Evolutionary conservation across 2,797 vertebrate species (phyloP), one percentile per base, ranked within the genome.

Genomic region (Micromesistius poutassou): DNA sequence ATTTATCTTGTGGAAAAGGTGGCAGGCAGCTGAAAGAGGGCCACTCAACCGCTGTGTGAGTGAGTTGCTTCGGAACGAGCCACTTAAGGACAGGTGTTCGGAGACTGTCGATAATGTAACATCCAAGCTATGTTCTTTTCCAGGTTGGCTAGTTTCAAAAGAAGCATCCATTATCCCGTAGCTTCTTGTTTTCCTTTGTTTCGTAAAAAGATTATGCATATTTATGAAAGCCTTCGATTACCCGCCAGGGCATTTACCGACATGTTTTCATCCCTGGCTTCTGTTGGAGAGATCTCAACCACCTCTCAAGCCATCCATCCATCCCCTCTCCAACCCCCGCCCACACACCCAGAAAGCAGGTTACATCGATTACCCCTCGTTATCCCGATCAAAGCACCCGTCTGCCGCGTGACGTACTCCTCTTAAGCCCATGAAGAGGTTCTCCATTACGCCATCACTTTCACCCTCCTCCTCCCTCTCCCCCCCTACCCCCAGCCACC

Each of bases 371-470:
- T 68, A 1, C 71, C 79, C 76, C 77, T 72, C 80, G 70, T 76
- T 68, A 66, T 22, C 19, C 16, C 72, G 73, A 78, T 94, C 87
- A 93, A 94, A 96, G 95, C 94, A 92, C 93, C 95, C 95, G 92
- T 92, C 92, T 90, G 85, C 93, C 88, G 94, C 91, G 87, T 93
- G 79, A 82, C 80, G 0, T 78, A 93, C 94, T 89, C 92, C 89
- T 93, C 95, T 93, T 86, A 92, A 95, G 89, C 92, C 91, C 91
- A 90, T 87, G 77, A 92, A 89, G 93, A 92, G 80, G 91, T 93
- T 93, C 77, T 91, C 87, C 93, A 94, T 95, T 91, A 91, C 90
- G 91, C 90, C 92, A 90, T 90, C 91, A 89, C 93, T 91, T 62
- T 92, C 85, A 92, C 86, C 86, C 85, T 50, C 16, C 13, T 55